These are phyloP conservation scores for Steinernema carpocapsae DNA, from an alignment of 2,888 invertebrate species.

Conservation along the genomic window DNA sequence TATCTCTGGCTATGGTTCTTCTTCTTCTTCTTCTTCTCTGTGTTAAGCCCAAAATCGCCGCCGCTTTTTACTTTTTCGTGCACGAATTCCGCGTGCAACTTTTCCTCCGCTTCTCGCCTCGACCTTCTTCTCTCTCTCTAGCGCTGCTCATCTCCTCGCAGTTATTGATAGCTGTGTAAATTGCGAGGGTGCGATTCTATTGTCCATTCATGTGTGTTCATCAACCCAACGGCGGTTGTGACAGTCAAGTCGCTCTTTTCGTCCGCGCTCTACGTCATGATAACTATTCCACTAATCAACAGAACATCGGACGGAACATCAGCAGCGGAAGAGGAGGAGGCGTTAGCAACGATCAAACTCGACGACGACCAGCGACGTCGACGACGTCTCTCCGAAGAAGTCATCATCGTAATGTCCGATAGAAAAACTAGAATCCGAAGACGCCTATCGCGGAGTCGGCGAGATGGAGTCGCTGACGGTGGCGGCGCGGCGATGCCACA, in stretches of 20 bases:
- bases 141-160: not conserved
- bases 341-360: slow-evolving; percentile 3
- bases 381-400: slow-evolving; percentile 23
- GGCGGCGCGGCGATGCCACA: slow-evolving; percentile 43
- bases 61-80: not conserved
- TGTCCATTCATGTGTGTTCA: not conserved
- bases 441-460: slow-evolving; percentile 13
- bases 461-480: slow-evolving; percentile 22
- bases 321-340: slow-evolving; percentile 7
- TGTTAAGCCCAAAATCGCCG: not conserved
- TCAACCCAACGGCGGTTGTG: not conserved
- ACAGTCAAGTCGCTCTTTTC: slow-evolving; percentile 10
- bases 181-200: slow-evolving; percentile 10
- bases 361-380: not conserved
- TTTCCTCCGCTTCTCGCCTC: not conserved
- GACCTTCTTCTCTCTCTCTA: not conserved
- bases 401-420: slow-evolving; percentile 30
- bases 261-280: slow-evolving; percentile 28
- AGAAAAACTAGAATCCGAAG: slow-evolving; percentile 32
- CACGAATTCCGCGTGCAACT: not conserved
- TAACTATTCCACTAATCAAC: slow-evolving; percentile 31
- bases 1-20: too few relatives aligned
- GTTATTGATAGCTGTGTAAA: not conserved
- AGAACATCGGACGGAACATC: slow-evolving; percentile 24
- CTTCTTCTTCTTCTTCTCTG: not conserved